These are phyloP conservation scores for Zaprionus capensis DNA, from an alignment of 1,140 invertebrate species.

Conservation along the genomic window DNA sequence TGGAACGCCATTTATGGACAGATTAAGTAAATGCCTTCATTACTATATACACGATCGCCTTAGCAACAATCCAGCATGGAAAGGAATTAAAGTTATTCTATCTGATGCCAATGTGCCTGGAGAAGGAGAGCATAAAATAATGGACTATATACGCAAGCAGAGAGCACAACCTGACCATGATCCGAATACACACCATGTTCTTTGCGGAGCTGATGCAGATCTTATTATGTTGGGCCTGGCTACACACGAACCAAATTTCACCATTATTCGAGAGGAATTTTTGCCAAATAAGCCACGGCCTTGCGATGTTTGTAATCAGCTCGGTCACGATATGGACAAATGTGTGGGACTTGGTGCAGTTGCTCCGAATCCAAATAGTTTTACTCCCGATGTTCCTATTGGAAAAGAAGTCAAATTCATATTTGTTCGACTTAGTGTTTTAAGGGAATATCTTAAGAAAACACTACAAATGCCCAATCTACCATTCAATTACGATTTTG, in stretches of 20 bases:
- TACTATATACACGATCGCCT: slow-evolving; percentile 98
- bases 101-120: slow-evolving; percentile 99
- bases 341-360: slow-evolving; percentile 90
- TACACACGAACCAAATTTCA: slow-evolving; percentile 99
- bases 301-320: slow-evolving; percentile 98
- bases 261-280: slow-evolving; percentile 99
- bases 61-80: slow-evolving; percentile 98
- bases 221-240: slow-evolving; percentile 99
- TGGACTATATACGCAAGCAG: slow-evolving; percentile 99
- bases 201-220: slow-evolving; percentile 99
- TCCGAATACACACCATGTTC: slow-evolving; percentile 98
- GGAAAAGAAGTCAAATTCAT: slow-evolving; percentile 92
- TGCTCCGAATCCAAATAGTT: slow-evolving; percentile 43
- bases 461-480: slow-evolving; percentile 97
- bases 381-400: slow-evolving; percentile 85
- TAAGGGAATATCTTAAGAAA: slow-evolving; percentile 97
- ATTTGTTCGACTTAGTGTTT: slow-evolving; percentile 95
- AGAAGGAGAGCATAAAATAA: slow-evolving; percentile 99
- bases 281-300: slow-evolving; percentile 98
- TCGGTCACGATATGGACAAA: slow-evolving; percentile 98
- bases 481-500: slow-evolving; percentile 95
- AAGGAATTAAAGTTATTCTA: slow-evolving; percentile 96
- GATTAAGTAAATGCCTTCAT: slow-evolving; percentile 96
- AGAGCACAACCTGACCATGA: slow-evolving; percentile 98
- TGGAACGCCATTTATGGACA: slow-evolving; percentile 99